These are phyloP conservation scores for Sparus aurata DNA, from an alignment of 2,797 vertebrate genomes.

Conservation along the genomic window DNA sequence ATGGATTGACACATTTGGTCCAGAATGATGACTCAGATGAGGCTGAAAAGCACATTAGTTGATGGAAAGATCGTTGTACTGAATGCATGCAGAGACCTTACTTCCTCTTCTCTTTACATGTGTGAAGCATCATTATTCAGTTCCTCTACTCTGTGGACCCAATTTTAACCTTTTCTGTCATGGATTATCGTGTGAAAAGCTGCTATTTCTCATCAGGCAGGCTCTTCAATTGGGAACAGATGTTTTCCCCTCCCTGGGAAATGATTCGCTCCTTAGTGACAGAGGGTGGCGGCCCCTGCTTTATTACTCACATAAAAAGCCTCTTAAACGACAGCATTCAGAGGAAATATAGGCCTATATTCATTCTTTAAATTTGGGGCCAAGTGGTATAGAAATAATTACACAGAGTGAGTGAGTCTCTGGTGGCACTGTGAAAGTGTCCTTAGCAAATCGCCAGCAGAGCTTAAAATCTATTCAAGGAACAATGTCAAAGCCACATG, in stretches of 20 bases:
- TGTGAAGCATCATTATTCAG: constrained; percentile 62
- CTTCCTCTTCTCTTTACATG: constrained; percentile 52
- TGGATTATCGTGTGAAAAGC: constrained; percentile 81
- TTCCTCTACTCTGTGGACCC: constrained; percentile 61
- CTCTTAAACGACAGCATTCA: constrained; percentile 81
- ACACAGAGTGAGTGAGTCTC: constrained; percentile 49
- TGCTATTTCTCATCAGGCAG: constrained; percentile 68
- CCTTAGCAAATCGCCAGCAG: constrained; percentile 47
- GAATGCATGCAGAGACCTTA: constrained; percentile 11
- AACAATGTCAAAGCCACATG: constrained; percentile 35
- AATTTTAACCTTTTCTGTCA: constrained; percentile 73
- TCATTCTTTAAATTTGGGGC: constrained; percentile 80
- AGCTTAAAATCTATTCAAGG: constrained; percentile 52
- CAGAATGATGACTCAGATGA: constrained; percentile 38
- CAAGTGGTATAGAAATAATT: constrained; percentile 83
- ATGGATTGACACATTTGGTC: constrained; percentile 29
- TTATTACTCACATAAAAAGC: constrained; percentile 84
- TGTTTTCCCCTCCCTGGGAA: constrained; percentile 81
- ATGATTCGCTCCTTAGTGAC: constrained; percentile 79
- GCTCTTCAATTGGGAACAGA: constrained; percentile 82
- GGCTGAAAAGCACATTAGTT: constrained; percentile 29
- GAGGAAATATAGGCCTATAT: constrained; percentile 81
- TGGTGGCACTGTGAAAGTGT: constrained; percentile 31
- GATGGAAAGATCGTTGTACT: constrained; percentile 12
- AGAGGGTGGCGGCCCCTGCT: constrained; percentile 75